Conservation (phyloP, 1,140 invertebrate genomes). For the Rhynchophorus ferrugineus region DNA sequence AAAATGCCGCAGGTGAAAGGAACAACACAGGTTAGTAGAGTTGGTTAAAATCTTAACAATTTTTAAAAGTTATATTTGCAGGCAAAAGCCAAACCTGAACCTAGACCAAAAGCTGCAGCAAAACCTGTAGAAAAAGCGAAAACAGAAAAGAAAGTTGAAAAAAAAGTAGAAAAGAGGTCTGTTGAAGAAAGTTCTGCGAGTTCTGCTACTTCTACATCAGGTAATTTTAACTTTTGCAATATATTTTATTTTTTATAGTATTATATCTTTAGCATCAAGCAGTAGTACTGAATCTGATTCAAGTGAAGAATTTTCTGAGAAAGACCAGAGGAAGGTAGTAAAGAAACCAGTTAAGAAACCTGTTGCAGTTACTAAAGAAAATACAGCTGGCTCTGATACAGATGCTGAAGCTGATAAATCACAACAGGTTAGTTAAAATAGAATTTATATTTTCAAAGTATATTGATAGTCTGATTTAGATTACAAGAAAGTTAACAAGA, state of each 20-base stretch:
- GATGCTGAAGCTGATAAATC: constrained; percentile 28
- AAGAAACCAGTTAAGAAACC: constrained; percentile 42
- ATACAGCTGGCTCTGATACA: constrained; percentile 38
- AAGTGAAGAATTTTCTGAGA: constrained; percentile 35
- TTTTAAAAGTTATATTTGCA: not conserved
- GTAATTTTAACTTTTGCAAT: constrained; percentile 9
- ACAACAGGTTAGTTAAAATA: constrained; percentile 20
- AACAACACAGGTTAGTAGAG: constrained; percentile 8
- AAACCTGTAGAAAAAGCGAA: constrained; percentile 35
- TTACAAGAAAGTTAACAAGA: constrained; percentile 47
- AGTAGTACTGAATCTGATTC: constrained; percentile 40
- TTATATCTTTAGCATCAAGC: constrained; percentile 18
- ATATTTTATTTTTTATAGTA: not conserved
- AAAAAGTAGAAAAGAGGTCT: constrained; percentile 38
- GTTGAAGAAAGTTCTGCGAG: constrained; percentile 36
- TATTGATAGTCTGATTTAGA: constrained; percentile 12
- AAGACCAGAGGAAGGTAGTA: constrained; percentile 26
- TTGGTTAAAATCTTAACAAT: not conserved
- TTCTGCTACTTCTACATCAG: constrained; percentile 39
- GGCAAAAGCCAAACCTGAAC: constrained; percentile 30
- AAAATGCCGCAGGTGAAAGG: constrained; percentile 12
- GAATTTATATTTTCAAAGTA: not conserved
- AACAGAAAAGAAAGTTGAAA: constrained; percentile 34
- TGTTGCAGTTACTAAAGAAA: constrained; percentile 29
- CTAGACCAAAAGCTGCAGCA: constrained; percentile 36